phyloP scores from a whole-genome alignment of 2,113 vertebrate species.

The Trichomycterus rosablanca region DNA sequence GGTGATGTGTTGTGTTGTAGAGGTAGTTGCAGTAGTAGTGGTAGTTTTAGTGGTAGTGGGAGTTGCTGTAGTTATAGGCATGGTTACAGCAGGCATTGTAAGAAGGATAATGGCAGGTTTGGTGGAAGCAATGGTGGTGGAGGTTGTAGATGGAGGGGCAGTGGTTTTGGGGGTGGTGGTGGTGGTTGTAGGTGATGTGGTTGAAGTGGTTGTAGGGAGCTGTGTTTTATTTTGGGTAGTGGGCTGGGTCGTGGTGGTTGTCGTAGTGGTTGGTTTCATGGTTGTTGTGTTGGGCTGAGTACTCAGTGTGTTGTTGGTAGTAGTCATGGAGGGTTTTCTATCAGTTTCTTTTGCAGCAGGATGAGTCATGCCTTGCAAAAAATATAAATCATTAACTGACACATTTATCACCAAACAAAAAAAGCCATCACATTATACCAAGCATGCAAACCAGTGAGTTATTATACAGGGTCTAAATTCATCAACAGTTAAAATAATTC shows the following conservation, averaged over 20 bases:
- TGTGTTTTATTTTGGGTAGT: too few species aligned
- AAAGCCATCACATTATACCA: too few species aligned
- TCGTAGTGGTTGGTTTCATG: slow-evolving; percentile 7
- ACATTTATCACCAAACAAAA: too few species aligned
- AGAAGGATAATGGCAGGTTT: slow-evolving; percentile 43
- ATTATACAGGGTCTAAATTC: too few species aligned
- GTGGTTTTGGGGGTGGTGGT: slow-evolving; percentile 20
- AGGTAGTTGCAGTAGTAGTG: not conserved
- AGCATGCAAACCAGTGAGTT: too few species aligned
- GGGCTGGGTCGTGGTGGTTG: not conserved
- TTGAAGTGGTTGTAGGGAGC: slow-evolving; percentile 15
- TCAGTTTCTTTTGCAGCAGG: slow-evolving; percentile 44
- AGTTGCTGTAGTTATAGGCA: slow-evolving; percentile 1
- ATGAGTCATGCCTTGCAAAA: slow-evolving; percentile 57
- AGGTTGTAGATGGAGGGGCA: slow-evolving; percentile 11
- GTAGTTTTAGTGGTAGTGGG: not conserved
- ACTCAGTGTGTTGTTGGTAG: slow-evolving; percentile 13
- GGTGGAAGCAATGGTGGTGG: slow-evolving; percentile 21
- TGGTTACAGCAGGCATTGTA: slow-evolving; percentile 25
- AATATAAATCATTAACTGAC: too few species aligned
- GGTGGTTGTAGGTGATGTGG: not conserved
- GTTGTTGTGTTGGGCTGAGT: slow-evolving; percentile 9
- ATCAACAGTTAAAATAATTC: too few species aligned
- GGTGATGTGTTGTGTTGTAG: slow-evolving; percentile 10
- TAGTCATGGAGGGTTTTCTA: slow-evolving; percentile 18